Evolutionary conservation across 2,888 invertebrate species (phyloP), one percentile per base, ranked within the genome.

Genomic region (Prionchulus punctatus): DNA sequence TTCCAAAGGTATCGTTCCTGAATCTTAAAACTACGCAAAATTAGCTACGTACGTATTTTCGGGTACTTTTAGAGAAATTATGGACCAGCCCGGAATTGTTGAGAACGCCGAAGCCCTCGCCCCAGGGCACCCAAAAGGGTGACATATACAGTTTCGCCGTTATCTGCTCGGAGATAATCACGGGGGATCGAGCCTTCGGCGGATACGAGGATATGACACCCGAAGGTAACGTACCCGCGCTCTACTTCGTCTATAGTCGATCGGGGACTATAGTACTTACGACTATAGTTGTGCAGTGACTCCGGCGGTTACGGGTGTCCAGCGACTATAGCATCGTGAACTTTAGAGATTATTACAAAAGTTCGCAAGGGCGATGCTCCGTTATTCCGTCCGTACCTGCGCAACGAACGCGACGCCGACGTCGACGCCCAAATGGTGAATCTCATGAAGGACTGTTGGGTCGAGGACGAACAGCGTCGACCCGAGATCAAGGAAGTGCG

Each of bases 71-170:
- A 57, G 57, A 30, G 2, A 36, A 47, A 21, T 43, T 57, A 2
- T 57, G 56, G 56, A 30, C 50, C 25, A 31, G 56, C 21, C 57
- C 57, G 4, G 57, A 57, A 27, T n/a, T 57, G 26, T 43, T 57
- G 23, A 48, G 57, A 12, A 57, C 15, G 12, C 27, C 42, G 12
- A 7, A 15, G 2, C 53, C 45, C 21, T 50, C 56, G 2, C 15
- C 30, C 21, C 23, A 18, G 15, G 57, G 53, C 12, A 23, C 56
- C 7, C 56, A 30, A 12, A 30, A 21, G 18, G 57, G 26, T 2
- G 57, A 57, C 53, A 25, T 57, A 2, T 57, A 57, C 57, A 57
- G 57, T 25, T 53, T 57, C 26, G 56, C 43, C 26, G 50, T 57
- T 18, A 42, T 57, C 26, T 7, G 49, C 15, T 57, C 56, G 2